Base-by-base conservation (phyloP, 2,797 vertebrate species). In the Trichosurus vulpecula region DNA sequence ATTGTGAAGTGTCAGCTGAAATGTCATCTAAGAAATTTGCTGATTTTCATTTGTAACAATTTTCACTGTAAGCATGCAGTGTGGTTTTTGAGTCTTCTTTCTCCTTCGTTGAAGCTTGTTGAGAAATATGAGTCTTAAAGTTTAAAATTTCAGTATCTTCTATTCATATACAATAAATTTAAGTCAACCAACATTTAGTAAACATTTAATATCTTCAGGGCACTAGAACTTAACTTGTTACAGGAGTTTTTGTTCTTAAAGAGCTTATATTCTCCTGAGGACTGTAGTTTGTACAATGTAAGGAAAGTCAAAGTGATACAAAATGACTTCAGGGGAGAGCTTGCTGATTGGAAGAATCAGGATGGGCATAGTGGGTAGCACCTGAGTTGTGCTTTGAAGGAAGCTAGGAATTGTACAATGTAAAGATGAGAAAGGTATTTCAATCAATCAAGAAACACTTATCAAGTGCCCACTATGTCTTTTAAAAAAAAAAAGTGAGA, bases 61-160 rank as follows among this genome's bases (percentile, higher is more conserved):
- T 30, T 35, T 13, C 92, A 93, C 92, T 54, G 25, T 89, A 19
- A 93, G n/a, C 35, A 16, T 55, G 35, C 12, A 54, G 4, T 1
- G 27, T 87, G 55, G 27, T 53, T 92, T 55, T 61, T 13, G 58
- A 35, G 6, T 56, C 54, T 35, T 95, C 93, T 35, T 96, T 96
- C 58, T 93, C 29, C 27, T 74, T 92, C 90, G 12, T 93, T 96
- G 31, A 95, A 61, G 27, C 12, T 61, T 93, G 1, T 54, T 90
- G 54, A 95, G 89, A 89, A 94, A 9, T 54, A 19, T 92, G 22
- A 93, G 22, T 94, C 94, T 25, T 91, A 51, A 95, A 90, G 13
- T 96, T 93, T 56, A 57, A 95, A 95, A 58, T 53, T 94, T 81
- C 30, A 92, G 16, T 52, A 19, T 95, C 61, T 92, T 11, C 19